Conservation (phyloP, 2,113 vertebrate species). For the Mobula hypostoma region DNA sequence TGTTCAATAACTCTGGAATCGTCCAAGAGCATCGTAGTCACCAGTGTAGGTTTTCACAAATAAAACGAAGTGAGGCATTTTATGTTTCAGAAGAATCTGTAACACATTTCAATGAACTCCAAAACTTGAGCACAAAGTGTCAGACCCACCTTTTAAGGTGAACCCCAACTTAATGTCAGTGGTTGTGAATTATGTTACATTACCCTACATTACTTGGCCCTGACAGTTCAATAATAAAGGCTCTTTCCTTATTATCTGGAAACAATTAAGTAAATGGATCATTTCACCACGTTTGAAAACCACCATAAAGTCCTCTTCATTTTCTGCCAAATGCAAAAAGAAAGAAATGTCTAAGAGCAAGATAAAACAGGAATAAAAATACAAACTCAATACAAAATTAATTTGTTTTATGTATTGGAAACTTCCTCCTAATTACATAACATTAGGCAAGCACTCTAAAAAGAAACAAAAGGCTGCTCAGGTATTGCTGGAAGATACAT, state of each 20-base stretch:
- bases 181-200: no score
- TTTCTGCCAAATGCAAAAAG: neutral
- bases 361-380: neutral
- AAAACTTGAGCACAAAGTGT: no score
- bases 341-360: constrained; percentile 8
- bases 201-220: no score
- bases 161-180: no score
- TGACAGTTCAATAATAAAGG: neutral
- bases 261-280: constrained; percentile 1
- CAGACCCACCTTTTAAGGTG: no score
- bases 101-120: no score
- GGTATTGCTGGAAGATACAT: constrained; percentile 20
- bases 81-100: no score
- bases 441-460: constrained; percentile 6
- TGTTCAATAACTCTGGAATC: no score
- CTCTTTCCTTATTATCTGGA: neutral
- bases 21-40: no score
- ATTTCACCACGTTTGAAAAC: no score
- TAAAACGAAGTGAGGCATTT: no score
- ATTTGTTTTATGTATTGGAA: constrained; percentile 19
- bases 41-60: no score
- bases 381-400: constrained; percentile 1
- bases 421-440: constrained; percentile 7
- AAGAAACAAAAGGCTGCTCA: constrained; percentile 21
- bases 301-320: neutral